Base-by-base conservation (phyloP, 2,888 invertebrate species). In the Drosophila yooni region DNA sequence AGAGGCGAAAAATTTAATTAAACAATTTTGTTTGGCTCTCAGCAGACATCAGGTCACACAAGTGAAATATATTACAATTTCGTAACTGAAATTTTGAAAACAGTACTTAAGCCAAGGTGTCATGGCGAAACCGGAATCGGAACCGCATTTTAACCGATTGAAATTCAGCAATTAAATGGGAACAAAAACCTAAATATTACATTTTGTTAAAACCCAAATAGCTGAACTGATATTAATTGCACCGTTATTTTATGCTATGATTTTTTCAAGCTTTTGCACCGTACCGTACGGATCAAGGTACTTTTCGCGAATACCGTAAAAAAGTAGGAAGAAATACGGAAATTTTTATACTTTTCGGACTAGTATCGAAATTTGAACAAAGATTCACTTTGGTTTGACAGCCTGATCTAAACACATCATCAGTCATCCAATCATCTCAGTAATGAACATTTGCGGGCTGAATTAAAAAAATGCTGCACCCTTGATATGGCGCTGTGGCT, bases 401-500 rank as follows among this genome's bases (percentile, higher is more conserved):
- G 43, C n/a, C 29, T 36, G 36, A 6, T 46, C 13, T 15, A 38
- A 36, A 10, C 36, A 31, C n/a, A 29, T 27, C 15, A 51, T 8
- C 40, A 5, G 3, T 46, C 31, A 36, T 27, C n/a, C 11, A 68
- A 62, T 52, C 2, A 31, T 4, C 46, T 46, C 15, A 21, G 4
- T 46, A 21, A 21, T 15, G 15, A 43, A 21, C 0, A 10, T 33
- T 46, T 27, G 18, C 18, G 43, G 34, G 43, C 33, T 34, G 15
- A 50, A 50, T 50, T 63, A 46, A 57, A 1, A 53, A 72, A 50
- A 18, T 21, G 50, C 46, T 72, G 52, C 63, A 38, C 38, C 58
- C 29, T 11, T 40, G 25, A 58, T 33, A 10, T 18, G 27, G n/a
- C 15, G 53, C 52, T 48, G 34, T 46, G 63, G 8, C 25, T 58